Evolutionary conservation across 2,797 vertebrate species (phyloP).

Genomic region (Remorina albescens): DNA sequence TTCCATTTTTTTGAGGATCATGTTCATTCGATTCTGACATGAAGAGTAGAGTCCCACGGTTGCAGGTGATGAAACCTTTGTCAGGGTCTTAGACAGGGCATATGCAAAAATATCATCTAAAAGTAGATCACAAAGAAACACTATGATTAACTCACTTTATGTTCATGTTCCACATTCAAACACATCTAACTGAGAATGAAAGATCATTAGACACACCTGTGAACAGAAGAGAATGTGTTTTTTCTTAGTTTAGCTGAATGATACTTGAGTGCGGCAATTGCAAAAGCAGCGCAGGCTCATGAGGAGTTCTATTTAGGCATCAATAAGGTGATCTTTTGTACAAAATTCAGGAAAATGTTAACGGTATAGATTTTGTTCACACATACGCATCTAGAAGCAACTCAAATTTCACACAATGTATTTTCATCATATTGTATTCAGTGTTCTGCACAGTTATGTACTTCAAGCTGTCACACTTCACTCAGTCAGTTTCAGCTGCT

Average conservation of each 20-base stretch:
- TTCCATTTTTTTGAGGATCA: conserved; percentile 79
- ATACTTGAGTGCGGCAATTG: conserved; percentile 4
- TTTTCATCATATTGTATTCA: neutral
- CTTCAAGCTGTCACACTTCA: neutral
- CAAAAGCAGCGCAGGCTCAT: neutral
- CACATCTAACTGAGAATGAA: neutral
- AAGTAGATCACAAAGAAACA: neutral
- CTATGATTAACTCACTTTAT: neutral
- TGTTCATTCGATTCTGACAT: conserved; percentile 86
- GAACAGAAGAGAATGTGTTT: conserved; percentile 1
- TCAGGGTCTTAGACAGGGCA: conserved; percentile 89
- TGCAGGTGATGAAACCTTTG: conserved; percentile 87
- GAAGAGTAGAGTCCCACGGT: conserved; percentile 93
- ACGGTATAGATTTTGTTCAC: neutral
- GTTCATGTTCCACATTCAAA: neutral
- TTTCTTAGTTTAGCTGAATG: neutral
- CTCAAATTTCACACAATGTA: neutral
- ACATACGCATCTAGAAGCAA: neutral
- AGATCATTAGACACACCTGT: neutral
- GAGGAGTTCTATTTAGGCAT: conserved; percentile 4
- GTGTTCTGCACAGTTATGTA: neutral
- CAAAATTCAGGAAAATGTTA: neutral
- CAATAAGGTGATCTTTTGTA: neutral
- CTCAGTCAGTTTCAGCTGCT: neutral
- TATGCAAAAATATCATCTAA: conserved; percentile 88